These are phyloP conservation scores for Thymelicus lineola DNA, from an alignment of 2,888 invertebrate genomes.

Conservation along the genomic window DNA sequence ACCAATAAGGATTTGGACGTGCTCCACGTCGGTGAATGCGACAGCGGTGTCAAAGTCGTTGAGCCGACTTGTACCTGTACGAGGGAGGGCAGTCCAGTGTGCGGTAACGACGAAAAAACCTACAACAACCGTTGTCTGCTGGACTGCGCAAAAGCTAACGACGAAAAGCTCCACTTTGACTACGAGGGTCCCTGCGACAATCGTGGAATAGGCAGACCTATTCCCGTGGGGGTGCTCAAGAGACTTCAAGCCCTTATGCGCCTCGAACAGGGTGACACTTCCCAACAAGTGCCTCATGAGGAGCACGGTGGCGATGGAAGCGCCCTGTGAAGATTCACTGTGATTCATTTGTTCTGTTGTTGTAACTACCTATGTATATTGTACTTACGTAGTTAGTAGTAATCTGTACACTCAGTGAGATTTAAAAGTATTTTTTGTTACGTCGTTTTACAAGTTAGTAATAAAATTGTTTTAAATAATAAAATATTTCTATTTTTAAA, in stretches of 20 bases:
- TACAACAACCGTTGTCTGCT: slow-evolving; percentile 25
- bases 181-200: slow-evolving; percentile 23
- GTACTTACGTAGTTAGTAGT: too few species aligned
- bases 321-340: slow-evolving; percentile 43
- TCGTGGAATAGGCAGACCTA: slow-evolving; percentile 27
- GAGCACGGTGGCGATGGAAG: slow-evolving; percentile 55
- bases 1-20: neutral
- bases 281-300: slow-evolving; percentile 87
- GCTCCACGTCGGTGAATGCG: neutral
- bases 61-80: slow-evolving; percentile 21
- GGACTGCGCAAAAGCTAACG: slow-evolving; percentile 7
- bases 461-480: too few species aligned
- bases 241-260: slow-evolving; percentile 78
- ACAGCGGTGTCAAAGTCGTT: slow-evolving; percentile 31
- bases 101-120: slow-evolving; percentile 28
- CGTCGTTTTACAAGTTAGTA: too few species aligned
- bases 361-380: too few species aligned
- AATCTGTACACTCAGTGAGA: too few species aligned
- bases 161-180: slow-evolving; percentile 4
- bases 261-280: slow-evolving; percentile 88
- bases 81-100: slow-evolving; percentile 13
- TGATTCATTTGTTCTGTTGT: neutral
- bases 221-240: slow-evolving; percentile 34
- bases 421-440: too few species aligned
- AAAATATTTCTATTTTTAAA: too few species aligned